Conservation (phyloP, 2,888 invertebrate species). For the Campoplex capitator region DNA sequence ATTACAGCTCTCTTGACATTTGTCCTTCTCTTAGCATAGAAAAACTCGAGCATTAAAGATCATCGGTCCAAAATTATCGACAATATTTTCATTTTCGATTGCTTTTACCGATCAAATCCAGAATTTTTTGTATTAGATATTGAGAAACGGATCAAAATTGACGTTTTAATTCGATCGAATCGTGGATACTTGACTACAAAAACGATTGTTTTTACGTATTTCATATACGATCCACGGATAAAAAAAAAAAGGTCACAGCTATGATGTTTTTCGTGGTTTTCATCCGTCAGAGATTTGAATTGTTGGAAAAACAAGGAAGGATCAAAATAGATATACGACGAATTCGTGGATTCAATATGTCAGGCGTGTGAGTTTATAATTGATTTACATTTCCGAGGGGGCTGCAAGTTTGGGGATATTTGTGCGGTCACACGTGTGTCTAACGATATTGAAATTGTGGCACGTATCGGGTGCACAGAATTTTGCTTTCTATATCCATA, state of each 20-base stretch:
- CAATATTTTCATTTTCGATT: neutral
- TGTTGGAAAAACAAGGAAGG: neutral
- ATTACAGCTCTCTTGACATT: neutral
- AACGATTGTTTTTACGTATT: neutral
- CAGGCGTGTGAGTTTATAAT: slow-evolving; percentile 7
- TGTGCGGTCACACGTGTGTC: neutral
- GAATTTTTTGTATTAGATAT: neutral
- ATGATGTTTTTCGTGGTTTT: slow-evolving; percentile 7
- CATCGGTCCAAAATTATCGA: neutral
- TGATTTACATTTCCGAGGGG: slow-evolving; percentile 42
- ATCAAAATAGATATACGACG: neutral
- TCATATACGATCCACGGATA: neutral
- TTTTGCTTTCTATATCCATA: slow-evolving; percentile 5
- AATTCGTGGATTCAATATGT: slow-evolving; percentile 6
- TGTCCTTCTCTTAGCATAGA: neutral
- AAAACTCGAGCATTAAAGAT: neutral
- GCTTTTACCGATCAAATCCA: neutral
- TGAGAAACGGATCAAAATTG: neutral
- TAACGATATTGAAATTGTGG: neutral
- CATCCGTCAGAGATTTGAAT: neutral
- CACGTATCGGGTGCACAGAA: slow-evolving; percentile 11
- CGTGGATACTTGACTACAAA: neutral
- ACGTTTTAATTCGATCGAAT: neutral
- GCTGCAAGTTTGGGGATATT: slow-evolving; percentile 11
- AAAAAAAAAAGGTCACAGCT: neutral